A percentile compares a stretch with the other conserved stretches of the same genome.
Evolutionary conservation across 2,797 vertebrate genomes (phyloP).

Genomic region (Danio albolineatus): DNA sequence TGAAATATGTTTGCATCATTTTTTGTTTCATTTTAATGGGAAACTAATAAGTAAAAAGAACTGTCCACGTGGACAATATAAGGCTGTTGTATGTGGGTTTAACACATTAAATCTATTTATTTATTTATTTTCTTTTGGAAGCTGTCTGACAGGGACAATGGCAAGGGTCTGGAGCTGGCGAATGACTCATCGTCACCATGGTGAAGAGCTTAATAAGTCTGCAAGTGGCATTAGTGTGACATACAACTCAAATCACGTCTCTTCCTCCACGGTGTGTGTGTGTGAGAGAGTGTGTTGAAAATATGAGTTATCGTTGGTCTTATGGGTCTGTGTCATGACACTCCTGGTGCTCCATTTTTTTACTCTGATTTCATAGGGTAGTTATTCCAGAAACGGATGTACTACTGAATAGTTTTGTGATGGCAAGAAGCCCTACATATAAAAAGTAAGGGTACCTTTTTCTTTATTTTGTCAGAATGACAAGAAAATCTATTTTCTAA

Average conservation of each 20-base stretch:
- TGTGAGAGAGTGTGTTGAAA: conserved; percentile 4
- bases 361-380: background rate
- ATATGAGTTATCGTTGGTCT: background rate
- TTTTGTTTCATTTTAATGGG: too few relatives aligned
- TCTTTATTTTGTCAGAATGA: too few relatives aligned
- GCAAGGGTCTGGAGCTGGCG: conserved; percentile 25
- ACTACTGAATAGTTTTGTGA: background rate
- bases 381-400: background rate
- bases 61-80: conserved; percentile 19
- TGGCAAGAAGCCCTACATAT: background rate
- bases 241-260: conserved; percentile 34
- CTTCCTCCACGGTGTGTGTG: conserved; percentile 19
- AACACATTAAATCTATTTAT: background rate
- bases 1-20: too few relatives aligned
- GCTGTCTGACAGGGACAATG: conserved; percentile 32
- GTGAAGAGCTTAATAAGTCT: conserved; percentile 48
- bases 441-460: background rate
- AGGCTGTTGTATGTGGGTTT: conserved; percentile 10
- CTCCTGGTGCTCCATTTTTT: background rate
- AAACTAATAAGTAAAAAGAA: background rate
- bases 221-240: conserved; percentile 39
- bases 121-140: conserved; percentile 15
- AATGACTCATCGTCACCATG: conserved; percentile 55
- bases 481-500: too few relatives aligned
- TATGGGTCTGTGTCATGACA: background rate